Conservation (phyloP, 2,888 invertebrate genomes). For the Lucinisca nassula region DNA sequence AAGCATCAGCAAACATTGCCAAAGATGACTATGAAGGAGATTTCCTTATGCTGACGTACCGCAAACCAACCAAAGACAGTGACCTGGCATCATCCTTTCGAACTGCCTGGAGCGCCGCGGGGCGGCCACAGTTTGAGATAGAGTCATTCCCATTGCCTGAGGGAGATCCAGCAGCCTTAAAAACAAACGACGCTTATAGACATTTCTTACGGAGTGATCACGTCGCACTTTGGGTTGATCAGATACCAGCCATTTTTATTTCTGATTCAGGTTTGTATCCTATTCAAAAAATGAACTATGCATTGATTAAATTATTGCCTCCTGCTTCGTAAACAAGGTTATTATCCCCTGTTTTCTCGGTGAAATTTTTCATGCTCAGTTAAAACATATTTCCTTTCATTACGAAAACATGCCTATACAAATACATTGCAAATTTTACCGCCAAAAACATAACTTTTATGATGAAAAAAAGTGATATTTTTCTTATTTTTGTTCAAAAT, state of each 20-base stretch:
- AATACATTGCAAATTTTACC: no score
- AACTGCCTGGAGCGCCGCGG: not conserved
- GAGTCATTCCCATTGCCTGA: not conserved
- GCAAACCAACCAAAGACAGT: not conserved
- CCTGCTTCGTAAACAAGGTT: no score
- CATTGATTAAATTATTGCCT: no score
- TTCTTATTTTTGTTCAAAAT: no score
- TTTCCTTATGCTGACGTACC: not conserved
- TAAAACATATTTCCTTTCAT: no score
- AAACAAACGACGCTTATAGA: not conserved
- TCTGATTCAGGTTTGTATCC: not conserved
- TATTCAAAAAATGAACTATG: no score
- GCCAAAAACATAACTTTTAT: no score
- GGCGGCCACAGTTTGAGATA: not conserved
- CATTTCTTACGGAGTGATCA: not conserved
- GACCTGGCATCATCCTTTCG: not conserved
- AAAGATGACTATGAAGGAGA: not conserved
- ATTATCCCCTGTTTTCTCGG: no score
- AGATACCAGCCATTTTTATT: not conserved
- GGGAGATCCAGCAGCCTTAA: not conserved
- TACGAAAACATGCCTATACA: no score
- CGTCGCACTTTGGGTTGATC: not conserved
- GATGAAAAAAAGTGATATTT: no score
- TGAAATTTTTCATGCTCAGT: no score
- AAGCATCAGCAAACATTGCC: not conserved